Evolutionary conservation across 2,113 vertebrate genomes (phyloP), one percentile per base, ranked within the genome.

Genomic region (Cinclus cinclus): DNA sequence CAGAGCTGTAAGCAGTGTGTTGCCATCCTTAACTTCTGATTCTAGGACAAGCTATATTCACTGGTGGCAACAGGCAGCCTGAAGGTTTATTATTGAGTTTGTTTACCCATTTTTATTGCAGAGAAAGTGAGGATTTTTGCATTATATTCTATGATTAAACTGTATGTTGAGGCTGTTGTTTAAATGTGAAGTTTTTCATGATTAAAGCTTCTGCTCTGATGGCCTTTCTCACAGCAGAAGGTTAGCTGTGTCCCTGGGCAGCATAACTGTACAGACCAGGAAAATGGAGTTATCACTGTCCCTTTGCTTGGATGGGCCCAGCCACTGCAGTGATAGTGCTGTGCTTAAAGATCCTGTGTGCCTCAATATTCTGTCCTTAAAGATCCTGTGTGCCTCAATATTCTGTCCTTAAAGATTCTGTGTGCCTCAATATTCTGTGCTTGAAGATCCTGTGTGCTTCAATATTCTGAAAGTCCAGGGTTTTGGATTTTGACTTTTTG

Each of bases 241-340:
- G 28, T 52, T n/a, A 46, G 18, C 60, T 65, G 55, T 41, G 41
- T 62, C 21, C 44, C 13, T 41, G 42, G 18, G 56, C 67, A 59
- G 3, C 14, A 1, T 10, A 37, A 35, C 28, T 53, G 3, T 12
- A 2, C 37, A 8, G 12, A 3, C 3, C 1, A 1, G 56, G 31
- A 44, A 78, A 56, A 42, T 31, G 15, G 17, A 27, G 6, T 80
- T 76, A 16, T 5, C 28, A 2, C 10, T 56, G 31, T 44, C 33
- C 8, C 33, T 59, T 42, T 41, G 30, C 62, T 63, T 59, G 33
- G 7, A 35, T 33, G 55, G 58, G 17, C 49, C 44, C 20, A 4
- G 10, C 55, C 8, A 4, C 20, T 63, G 55, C 46, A 30, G 1
- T 24, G 17, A 28, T 22, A 10, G 20, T 25, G 11, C 37, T 63